Base-by-base conservation (phyloP, 2,888 invertebrate genomes). In the Dicranocentrus wangi region DNA sequence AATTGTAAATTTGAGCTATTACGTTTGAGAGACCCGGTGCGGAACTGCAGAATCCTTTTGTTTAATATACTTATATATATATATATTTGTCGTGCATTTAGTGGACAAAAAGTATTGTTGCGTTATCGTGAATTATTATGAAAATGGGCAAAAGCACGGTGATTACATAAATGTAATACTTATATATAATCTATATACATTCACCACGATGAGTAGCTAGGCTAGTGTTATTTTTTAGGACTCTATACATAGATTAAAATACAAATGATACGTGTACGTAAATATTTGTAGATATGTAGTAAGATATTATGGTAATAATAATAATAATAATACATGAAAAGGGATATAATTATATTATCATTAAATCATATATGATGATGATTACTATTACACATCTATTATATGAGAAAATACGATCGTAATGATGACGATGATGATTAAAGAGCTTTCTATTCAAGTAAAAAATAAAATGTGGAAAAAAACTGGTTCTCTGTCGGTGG, bases 361-460 rank as follows among this genome's bases (percentile, higher is more conserved):
- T 71, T 43, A 15, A n/a, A n/a, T 61, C 39, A 69, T 58, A 53
- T 21, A 53, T 53, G 21, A 53, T 53, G 53, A 53, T 53, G 28
- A 32, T 70, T 55, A 70, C 19, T 27, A 70, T 32, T 55, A 69
- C 43, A 42, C 43, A 15, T 42, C 42, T 51, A 23, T 21, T 66
- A 68, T 28, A 66, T 53, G 51, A 47, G 39, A 39, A 17, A 47
- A 23, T 71, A 60, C 28, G 55, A 55, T 55, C 55, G 55, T 55
- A 55, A 63, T 78, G 63, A 76, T 78, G 69, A 79, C 61, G 61
- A 70, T 71, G 68, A 82, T 70, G 76, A 83, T 81, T 81, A 69
- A 83, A 83, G 83, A 83, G 83, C 83, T 83, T 83, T 83, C 83
- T 83, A 81, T 81, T 70, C 71, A 71, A 71, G 71, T 71, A 60